These are phyloP conservation scores for Aphaenogaster rudis DNA, from an alignment of 1,140 invertebrate species.

Conservation along the genomic window DNA sequence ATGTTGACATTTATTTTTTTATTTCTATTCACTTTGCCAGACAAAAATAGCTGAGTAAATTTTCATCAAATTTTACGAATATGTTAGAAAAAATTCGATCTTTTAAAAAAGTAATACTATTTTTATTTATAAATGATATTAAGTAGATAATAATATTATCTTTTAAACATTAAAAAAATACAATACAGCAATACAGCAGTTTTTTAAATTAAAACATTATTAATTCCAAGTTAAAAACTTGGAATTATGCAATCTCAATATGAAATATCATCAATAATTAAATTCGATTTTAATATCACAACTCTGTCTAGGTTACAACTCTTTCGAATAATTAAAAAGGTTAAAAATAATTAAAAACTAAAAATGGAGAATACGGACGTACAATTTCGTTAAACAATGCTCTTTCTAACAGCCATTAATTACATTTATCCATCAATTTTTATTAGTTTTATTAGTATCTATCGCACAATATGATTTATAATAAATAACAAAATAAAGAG, in stretches of 20 bases:
- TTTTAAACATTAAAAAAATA: background rate
- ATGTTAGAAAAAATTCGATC: background rate
- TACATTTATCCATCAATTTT: constrained; percentile 6
- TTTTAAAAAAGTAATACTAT: background rate
- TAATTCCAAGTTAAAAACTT: background rate
- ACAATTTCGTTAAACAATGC: background rate
- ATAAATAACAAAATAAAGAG: no score
- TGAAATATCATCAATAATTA: background rate
- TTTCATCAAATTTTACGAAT: background rate
- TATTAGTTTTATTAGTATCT: constrained; percentile 25
- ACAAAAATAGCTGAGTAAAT: background rate
- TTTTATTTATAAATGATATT: background rate
- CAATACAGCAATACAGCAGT: background rate
- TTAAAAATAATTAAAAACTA: background rate
- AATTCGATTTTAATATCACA: background rate
- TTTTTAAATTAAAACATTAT: constrained; percentile 19
- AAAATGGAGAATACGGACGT: background rate
- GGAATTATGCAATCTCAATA: background rate
- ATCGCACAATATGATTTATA: background rate
- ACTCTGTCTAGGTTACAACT: background rate
- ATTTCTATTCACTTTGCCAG: background rate
- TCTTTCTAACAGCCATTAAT: constrained; percentile 2
- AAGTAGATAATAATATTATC: background rate
- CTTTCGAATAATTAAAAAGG: background rate
- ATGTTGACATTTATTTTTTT: background rate